Percentiles rank a stretch among this genome's conserved stretches.
Evolutionary conservation across 2,888 invertebrate genomes (phyloP).

Genomic region (Drosophila kuntzei): DNA sequence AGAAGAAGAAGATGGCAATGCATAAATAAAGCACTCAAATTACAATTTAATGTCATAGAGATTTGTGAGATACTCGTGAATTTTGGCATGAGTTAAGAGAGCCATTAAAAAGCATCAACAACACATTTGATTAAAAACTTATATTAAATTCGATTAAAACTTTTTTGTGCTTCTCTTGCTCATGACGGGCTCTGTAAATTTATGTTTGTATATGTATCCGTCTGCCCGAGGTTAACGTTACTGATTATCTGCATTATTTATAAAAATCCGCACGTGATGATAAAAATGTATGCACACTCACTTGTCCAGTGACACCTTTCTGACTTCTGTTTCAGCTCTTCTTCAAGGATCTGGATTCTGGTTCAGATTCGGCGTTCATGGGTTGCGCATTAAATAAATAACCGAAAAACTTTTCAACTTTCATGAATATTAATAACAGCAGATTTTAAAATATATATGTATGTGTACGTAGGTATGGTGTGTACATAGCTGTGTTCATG

Average conservation of each 20-base stretch:
- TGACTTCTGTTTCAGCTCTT: constrained; percentile 23
- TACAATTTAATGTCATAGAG: constrained; percentile 57
- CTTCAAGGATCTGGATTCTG: not conserved
- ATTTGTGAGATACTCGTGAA: constrained; percentile 13
- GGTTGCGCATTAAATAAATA: constrained; percentile 74
- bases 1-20: constrained; percentile 29
- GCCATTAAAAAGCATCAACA: constrained; percentile 44
- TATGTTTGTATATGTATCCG: not conserved
- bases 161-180: constrained; percentile 24
- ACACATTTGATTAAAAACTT: constrained; percentile 52
- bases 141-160: constrained; percentile 63
- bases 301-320: constrained; percentile 35
- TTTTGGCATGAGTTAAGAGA: constrained; percentile 1
- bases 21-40: constrained; percentile 57
- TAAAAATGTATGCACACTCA: constrained; percentile 61
- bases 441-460: constrained; percentile 54
- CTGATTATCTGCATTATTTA: constrained; percentile 63
- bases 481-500: too few species aligned
- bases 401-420: constrained; percentile 76
- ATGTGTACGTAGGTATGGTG: not conserved
- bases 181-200: not conserved
- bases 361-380: constrained; percentile 10
- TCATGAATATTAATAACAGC: constrained; percentile 79
- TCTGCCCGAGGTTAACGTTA: constrained; percentile 43
- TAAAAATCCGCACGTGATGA: constrained; percentile 50